A percentile compares a stretch with the other conserved stretches of the same genome.
Evolutionary conservation across 2,797 vertebrate species (phyloP).

Genomic region (Champsocephalus esox): DNA sequence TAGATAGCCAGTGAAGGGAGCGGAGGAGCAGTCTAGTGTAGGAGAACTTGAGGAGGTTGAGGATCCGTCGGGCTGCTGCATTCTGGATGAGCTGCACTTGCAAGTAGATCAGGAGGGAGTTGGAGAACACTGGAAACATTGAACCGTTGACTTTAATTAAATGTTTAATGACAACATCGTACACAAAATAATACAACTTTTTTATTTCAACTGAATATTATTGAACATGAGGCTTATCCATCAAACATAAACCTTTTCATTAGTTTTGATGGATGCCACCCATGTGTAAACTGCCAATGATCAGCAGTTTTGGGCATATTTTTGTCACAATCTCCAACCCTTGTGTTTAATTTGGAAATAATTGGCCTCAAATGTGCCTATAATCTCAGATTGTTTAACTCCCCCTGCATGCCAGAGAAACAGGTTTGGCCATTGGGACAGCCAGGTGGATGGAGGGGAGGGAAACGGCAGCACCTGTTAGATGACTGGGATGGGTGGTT

Average conservation of each 20-base stretch:
- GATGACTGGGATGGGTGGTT: slow-evolving; percentile 6
- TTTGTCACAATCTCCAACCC: slow-evolving; percentile 24
- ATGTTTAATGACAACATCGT: too few species aligned
- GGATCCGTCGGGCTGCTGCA: too few species aligned
- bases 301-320: background rate
- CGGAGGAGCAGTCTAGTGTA: too few species aligned
- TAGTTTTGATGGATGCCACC: background rate
- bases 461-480: slow-evolving; percentile 36
- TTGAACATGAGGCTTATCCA: background rate
- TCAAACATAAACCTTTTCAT: background rate
- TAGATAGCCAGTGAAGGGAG: too few species aligned
- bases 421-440: slow-evolving; percentile 45
- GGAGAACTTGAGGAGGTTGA: too few species aligned
- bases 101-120: too few species aligned
- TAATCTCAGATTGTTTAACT: slow-evolving; percentile 19
- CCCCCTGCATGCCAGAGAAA: slow-evolving; percentile 53
- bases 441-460: slow-evolving; percentile 43
- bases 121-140: too few species aligned
- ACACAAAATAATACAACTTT: too few species aligned
- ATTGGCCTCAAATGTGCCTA: slow-evolving; percentile 11
- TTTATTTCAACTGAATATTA: too few species aligned
- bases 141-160: too few species aligned
- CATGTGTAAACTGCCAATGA: background rate
- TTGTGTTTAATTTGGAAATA: slow-evolving; percentile 47
- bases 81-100: too few species aligned